Evolutionary conservation across 2,113 vertebrate genomes (phyloP).

Genomic region (Myanophis thanlyinensis): DNA sequence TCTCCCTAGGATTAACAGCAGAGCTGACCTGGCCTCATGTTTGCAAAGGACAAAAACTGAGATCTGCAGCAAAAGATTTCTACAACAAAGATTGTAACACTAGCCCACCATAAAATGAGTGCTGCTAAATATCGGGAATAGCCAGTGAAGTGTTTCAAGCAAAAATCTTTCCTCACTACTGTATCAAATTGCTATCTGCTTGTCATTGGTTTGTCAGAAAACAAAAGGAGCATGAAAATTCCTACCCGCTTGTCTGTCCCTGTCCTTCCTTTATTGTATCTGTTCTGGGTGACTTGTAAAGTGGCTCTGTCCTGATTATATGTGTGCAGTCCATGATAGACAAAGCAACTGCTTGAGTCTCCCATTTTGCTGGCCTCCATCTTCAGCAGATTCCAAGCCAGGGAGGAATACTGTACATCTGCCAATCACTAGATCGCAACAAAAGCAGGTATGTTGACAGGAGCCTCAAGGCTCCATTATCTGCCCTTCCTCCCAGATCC

Average conservation of each 20-base stretch:
- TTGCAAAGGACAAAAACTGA: neutral
- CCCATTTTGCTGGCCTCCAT: neutral
- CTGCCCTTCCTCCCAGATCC: neutral
- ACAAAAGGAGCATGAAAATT: neutral
- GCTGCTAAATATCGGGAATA: neutral
- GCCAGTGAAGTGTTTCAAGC: neutral
- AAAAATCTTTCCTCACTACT: neutral
- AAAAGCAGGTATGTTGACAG: neutral
- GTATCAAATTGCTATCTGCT: neutral
- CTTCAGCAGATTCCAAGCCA: neutral
- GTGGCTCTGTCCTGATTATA: neutral
- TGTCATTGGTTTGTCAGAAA: neutral
- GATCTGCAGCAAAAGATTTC: neutral
- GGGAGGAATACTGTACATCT: neutral
- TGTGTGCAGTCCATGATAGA: neutral
- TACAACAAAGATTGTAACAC: neutral
- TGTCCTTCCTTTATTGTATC: neutral
- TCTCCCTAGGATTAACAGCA: neutral
- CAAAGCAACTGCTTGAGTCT: neutral
- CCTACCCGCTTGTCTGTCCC: neutral
- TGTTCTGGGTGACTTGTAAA: neutral
- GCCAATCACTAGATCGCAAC: neutral
- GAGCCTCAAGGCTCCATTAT: neutral
- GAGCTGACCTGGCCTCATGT: neutral
- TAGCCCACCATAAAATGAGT: neutral